Conservation (phyloP, 2,888 invertebrate species). For the Gymnosoma rotundatum region DNA sequence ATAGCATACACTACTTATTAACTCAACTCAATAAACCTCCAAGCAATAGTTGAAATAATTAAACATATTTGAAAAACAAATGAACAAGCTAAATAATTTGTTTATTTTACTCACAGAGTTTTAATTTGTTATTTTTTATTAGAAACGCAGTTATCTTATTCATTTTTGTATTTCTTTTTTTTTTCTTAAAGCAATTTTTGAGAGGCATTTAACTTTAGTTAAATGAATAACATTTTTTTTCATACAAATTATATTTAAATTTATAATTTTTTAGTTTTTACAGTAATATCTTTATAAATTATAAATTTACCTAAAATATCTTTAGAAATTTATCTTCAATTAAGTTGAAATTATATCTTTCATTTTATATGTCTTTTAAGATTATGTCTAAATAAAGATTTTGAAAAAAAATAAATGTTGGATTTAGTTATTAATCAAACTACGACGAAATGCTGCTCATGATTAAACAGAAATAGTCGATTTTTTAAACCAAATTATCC, state of each 20-base stretch:
- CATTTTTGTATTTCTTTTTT: constrained; percentile 1
- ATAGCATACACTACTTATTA: constrained; percentile 30
- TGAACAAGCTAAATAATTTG: constrained; percentile 6
- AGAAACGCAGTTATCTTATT: constrained; percentile 27
- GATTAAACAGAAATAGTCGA: no score
- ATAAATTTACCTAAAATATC: background rate
- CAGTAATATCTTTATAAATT: constrained; percentile 1
- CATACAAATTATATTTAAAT: background rate
- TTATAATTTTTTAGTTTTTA: background rate
- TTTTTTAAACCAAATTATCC: no score
- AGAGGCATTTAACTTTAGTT: constrained; percentile 56
- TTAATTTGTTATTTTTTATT: constrained; percentile 34
- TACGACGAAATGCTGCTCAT: no score
- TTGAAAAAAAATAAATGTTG: no score
- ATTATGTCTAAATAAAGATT: no score
- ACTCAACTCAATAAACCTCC: constrained; percentile 26
- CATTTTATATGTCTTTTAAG: background rate
- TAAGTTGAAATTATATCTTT: constrained; percentile 22
- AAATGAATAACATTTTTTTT: constrained; percentile 31
- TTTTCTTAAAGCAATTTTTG: constrained; percentile 52
- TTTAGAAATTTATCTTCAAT: constrained; percentile 24
- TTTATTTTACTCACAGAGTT: constrained; percentile 45
- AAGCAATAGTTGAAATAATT: constrained; percentile 59
- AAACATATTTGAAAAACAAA: constrained; percentile 18
- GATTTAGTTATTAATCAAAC: no score